These are phyloP conservation scores for Heliornis fulica DNA, from an alignment of 2,113 vertebrate species.

Conservation along the genomic window DNA sequence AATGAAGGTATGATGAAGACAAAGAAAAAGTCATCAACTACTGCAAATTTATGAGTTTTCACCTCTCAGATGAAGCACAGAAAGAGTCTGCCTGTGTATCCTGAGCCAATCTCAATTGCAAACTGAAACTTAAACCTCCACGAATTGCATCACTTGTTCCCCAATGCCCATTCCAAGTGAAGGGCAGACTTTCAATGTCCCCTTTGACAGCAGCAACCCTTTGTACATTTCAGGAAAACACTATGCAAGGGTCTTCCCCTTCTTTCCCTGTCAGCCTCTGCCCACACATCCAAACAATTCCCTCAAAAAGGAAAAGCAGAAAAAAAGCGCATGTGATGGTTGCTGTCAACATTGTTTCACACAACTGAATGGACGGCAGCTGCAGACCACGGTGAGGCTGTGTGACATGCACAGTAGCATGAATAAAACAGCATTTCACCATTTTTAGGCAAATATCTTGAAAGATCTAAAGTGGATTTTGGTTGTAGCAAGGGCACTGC, in stretches of 20 bases:
- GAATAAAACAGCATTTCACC: neutral
- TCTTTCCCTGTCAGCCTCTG: neutral
- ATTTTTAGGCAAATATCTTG: neutral
- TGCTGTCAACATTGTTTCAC: neutral
- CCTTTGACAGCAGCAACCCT: neutral
- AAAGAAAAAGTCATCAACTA: neutral
- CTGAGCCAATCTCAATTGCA: neutral
- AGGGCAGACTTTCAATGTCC: neutral
- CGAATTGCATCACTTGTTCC: neutral
- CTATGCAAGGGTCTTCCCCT: neutral
- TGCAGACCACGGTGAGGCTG: neutral
- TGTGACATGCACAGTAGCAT: neutral
- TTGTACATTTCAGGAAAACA: neutral
- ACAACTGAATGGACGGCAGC: neutral
- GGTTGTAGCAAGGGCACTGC: neutral
- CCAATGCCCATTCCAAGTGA: neutral
- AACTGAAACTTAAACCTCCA: neutral
- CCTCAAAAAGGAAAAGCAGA: neutral
- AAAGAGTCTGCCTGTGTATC: neutral
- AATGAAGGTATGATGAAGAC: neutral
- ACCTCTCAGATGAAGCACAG: neutral
- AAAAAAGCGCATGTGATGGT: neutral
- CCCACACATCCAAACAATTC: neutral
- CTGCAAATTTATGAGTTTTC: neutral
- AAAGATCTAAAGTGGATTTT: neutral